Evolutionary conservation across 2,113 vertebrate species (phyloP), one percentile per base, ranked within the genome.

Genomic region (Isichthys henryi): DNA sequence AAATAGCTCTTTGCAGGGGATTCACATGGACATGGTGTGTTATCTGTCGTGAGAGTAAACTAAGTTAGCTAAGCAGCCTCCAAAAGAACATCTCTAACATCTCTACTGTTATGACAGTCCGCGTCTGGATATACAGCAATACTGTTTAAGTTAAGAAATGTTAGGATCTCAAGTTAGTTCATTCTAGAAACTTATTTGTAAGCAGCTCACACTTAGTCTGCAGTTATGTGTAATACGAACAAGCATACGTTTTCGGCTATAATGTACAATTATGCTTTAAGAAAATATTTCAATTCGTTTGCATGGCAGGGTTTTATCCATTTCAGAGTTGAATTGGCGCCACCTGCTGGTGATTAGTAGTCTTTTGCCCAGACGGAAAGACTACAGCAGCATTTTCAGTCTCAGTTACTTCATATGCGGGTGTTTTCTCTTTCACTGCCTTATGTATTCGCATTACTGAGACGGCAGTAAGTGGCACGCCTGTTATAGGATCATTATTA

Each of bases 311-410:
- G 83, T 45, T 49, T 90, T 15, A 91, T 77, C 88, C 89, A 91
- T 88, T 94, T 94, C 94, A 94, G 91, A 96, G 95, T 94, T 92
- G 92, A 95, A 90, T 86, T 94, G 95, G 94, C 95, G 95, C 96
- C 96, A 95, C 95, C 95, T 96, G 92, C 95, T 96, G 96, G 95
- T 90, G 43, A 89, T 21, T 91, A 88, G 1, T 35, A 31, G 92
- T 92, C 92, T 94, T 94, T 93, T 94, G n/a, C 35, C 56, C 19
- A 86, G 27, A 43, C 35, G 91, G 45, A 92, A 90, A 85, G 35
- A 43, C 35, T 6, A 43, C 5, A 19, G 35, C 35, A 43, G 35
- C 35, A 43, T 19, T 6, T 13, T 77, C 11, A 1, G 70, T 77
- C 15, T 80, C 70, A 15, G 70, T 77, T 19, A 77, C 13, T 31